Percentiles rank a stretch among this genome's conserved stretches.
These are phyloP conservation scores for Diceros bicornis DNA, from an alignment of 2,797 vertebrate species.

Conservation along the genomic window DNA sequence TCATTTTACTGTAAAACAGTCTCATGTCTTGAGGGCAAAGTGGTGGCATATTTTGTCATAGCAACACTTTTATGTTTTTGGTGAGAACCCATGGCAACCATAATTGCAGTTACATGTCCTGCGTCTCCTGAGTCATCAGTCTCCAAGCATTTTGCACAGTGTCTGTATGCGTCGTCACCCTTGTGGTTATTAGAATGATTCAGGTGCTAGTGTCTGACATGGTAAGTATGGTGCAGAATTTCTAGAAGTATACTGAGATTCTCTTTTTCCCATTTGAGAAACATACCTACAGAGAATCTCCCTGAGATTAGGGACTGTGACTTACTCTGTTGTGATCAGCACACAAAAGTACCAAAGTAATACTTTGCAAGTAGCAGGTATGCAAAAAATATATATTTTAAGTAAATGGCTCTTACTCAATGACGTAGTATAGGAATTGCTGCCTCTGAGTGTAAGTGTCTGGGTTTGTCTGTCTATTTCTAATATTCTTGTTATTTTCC, in stretches of 20 bases:
- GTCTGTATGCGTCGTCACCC: not conserved
- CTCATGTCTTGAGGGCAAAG: not conserved
- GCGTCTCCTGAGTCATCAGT: not conserved
- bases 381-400: not conserved
- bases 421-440: not conserved
- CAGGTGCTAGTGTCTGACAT: not conserved
- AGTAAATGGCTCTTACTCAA: not conserved
- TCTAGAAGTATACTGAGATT: not conserved
- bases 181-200: conserved; percentile 67
- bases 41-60: not conserved
- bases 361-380: not conserved
- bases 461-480: not conserved
- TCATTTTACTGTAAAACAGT: not conserved
- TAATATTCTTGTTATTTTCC: conserved; percentile 40
- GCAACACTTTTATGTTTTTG: conserved; percentile 18
- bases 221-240: not conserved
- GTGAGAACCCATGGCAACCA: conserved; percentile 54
- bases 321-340: not conserved
- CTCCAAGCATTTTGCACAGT: not conserved
- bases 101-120: not conserved
- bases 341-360: not conserved
- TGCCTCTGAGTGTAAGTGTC: not conserved
- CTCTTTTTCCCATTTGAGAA: not conserved
- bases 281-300: not conserved
- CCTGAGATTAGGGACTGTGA: conserved; percentile 10